Evolutionary conservation across 2,888 invertebrate genomes (phyloP).

Genomic region (Globia sparganii): DNA sequence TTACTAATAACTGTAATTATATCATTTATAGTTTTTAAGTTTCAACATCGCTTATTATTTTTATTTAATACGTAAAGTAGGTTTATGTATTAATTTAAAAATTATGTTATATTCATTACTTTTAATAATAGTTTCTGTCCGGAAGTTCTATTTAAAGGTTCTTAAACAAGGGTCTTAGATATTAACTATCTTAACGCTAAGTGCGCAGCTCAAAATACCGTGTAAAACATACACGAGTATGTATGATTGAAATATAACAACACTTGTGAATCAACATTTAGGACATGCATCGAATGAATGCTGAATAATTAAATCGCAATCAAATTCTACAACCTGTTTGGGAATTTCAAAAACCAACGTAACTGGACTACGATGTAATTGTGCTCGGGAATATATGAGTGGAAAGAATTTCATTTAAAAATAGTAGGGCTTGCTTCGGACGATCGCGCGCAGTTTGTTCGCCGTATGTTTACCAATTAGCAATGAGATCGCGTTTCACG

Average conservation of each 20-base stretch:
- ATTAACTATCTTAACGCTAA: constrained; percentile 9
- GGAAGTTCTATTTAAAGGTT: constrained; percentile 14
- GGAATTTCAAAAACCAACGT: constrained; percentile 79
- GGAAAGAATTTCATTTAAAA: constrained; percentile 88
- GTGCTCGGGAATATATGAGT: constrained; percentile 83
- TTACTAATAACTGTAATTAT: constrained; percentile 83
- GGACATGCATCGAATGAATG: constrained; percentile 76
- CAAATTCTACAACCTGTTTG: constrained; percentile 79
- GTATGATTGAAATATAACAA: constrained; percentile 54
- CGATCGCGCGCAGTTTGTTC: constrained; percentile 77
- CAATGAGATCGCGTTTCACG: constrained; percentile 67
- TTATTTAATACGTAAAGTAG: constrained; percentile 63
- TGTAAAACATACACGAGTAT: constrained; percentile 12
- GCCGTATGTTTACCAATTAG: constrained; percentile 87
- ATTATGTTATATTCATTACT: constrained; percentile 15
- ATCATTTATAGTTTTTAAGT: constrained; percentile 74
- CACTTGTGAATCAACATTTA: constrained; percentile 66
- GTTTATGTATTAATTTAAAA: constrained; percentile 51
- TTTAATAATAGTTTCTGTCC: constrained; percentile 19
- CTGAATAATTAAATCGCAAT: constrained; percentile 85
- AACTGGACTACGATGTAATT: constrained; percentile 77
- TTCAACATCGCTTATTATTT: constrained; percentile 68
- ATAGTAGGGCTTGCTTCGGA: constrained; percentile 76
- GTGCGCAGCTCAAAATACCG: constrained; percentile 3
- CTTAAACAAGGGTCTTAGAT: background rate